A percentile compares a stretch with the other conserved stretches of the same genome.
These are phyloP conservation scores for Suricata suricatta DNA, from an alignment of 2,113 vertebrate genomes.

Conservation along the genomic window DNA sequence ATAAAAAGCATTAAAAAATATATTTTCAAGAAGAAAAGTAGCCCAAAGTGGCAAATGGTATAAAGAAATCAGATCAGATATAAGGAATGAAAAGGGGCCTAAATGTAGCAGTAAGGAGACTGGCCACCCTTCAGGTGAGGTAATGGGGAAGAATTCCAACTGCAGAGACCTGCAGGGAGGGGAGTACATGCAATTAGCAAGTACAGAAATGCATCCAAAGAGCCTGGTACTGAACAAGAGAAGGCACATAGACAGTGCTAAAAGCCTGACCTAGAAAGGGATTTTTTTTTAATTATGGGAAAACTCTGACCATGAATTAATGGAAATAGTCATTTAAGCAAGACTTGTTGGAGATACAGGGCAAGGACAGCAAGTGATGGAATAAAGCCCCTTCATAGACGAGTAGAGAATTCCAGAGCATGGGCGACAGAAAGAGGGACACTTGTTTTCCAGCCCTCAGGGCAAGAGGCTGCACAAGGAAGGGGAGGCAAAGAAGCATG, in stretches of 20 bases:
- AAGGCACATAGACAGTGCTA: background rate
- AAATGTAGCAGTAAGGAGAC: background rate
- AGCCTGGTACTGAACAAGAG: background rate
- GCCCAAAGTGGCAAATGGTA: background rate
- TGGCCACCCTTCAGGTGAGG: background rate
- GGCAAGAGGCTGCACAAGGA: background rate
- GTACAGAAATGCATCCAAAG: background rate
- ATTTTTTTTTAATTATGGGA: background rate
- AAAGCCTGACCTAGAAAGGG: background rate
- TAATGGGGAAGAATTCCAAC: rapidly evolving
- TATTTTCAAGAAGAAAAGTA: background rate
- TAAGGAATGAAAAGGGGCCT: background rate
- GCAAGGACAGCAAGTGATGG: background rate
- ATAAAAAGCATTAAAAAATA: background rate
- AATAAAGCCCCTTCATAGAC: background rate
- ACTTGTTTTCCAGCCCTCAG: background rate
- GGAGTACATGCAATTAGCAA: background rate
- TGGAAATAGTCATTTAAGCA: background rate
- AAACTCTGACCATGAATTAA: background rate
- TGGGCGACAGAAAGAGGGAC: background rate
- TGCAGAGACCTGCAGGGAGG: background rate
- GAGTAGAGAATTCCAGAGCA: background rate
- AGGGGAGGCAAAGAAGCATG: background rate
- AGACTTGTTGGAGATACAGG: background rate
- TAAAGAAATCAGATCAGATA: background rate